Conservation (phyloP, 2,113 vertebrate genomes). For the Cynocephalus volans region DNA sequence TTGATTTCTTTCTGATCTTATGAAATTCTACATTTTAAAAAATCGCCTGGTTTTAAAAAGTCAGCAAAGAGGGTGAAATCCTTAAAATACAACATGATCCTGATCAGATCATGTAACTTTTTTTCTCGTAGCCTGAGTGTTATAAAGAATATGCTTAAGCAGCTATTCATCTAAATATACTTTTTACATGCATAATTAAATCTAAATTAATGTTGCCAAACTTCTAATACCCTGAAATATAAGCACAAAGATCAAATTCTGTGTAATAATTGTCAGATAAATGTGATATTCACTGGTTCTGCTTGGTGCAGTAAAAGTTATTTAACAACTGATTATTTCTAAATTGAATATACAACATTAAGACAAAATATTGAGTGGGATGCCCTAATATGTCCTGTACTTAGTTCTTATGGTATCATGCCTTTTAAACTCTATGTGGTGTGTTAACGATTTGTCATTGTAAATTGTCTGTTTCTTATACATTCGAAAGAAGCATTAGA, state of each 20-base stretch:
- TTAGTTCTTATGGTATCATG: not conserved
- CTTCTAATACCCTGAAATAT: constrained; percentile 14
- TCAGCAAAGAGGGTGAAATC: constrained; percentile 1
- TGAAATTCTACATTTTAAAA: constrained; percentile 35
- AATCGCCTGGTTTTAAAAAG: constrained; percentile 45
- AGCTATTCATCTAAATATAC: constrained; percentile 10
- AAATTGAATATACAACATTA: constrained; percentile 43
- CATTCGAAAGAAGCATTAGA: constrained; percentile 1
- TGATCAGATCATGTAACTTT: not conserved
- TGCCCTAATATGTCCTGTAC: not conserved
- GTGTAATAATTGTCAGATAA: constrained; percentile 28
- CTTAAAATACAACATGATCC: not conserved
- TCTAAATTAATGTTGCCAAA: not conserved
- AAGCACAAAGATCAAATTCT: constrained; percentile 48
- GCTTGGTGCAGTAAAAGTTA: constrained; percentile 19
- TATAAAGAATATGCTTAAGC: constrained; percentile 42
- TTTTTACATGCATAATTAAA: constrained; percentile 68
- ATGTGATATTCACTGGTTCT: constrained; percentile 2
- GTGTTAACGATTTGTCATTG: constrained; percentile 2
- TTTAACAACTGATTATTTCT: constrained; percentile 17
- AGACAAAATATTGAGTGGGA: constrained; percentile 44
- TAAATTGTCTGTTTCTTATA: constrained; percentile 19
- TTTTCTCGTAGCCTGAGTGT: constrained; percentile 11
- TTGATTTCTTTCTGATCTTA: constrained; percentile 58
- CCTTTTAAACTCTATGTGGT: constrained; percentile 6